Percentiles rank a stretch among this genome's conserved stretches.
Conservation (phyloP, 2,113 vertebrate species). For the Pithys albifrons region DNA sequence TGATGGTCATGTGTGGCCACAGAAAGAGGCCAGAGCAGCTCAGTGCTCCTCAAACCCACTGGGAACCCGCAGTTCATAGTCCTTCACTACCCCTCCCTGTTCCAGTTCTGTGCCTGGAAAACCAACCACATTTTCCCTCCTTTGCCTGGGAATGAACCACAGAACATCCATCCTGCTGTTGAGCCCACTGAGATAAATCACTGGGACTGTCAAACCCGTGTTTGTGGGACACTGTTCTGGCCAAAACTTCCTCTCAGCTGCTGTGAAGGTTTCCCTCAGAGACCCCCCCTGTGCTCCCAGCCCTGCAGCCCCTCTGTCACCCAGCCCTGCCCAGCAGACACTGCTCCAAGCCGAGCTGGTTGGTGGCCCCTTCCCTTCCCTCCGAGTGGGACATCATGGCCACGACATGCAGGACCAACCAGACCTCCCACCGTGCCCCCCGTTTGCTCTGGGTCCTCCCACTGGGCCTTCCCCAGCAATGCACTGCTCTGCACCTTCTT, state of each 20-base stretch:
- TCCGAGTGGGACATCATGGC: neutral
- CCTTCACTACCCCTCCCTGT: neutral
- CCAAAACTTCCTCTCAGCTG: neutral
- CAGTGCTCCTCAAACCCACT: neutral
- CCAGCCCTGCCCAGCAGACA: neutral
- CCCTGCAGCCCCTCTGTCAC: neutral
- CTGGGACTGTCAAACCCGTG: neutral
- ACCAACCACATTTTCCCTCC: neutral
- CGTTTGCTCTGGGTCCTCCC: neutral
- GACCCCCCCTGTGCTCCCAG: neutral
- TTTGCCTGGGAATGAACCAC: neutral
- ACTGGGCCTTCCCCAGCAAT: neutral
- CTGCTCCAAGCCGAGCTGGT: fast-evolving
- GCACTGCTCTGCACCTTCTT: constrained; percentile 27
- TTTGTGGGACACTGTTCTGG: neutral
- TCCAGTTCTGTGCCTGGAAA: neutral
- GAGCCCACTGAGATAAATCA: neutral
- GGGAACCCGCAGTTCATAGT: neutral
- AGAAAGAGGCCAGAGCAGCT: neutral
- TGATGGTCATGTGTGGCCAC: neutral
- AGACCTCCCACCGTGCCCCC: constrained; percentile 51
- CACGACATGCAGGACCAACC: neutral
- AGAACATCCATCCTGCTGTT: neutral
- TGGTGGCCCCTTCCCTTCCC: neutral
- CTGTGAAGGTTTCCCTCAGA: neutral